Evolutionary conservation across 1,140 invertebrate genomes (phyloP), one percentile per base, ranked within the genome.

Genomic region (Eueides isabella): DNA sequence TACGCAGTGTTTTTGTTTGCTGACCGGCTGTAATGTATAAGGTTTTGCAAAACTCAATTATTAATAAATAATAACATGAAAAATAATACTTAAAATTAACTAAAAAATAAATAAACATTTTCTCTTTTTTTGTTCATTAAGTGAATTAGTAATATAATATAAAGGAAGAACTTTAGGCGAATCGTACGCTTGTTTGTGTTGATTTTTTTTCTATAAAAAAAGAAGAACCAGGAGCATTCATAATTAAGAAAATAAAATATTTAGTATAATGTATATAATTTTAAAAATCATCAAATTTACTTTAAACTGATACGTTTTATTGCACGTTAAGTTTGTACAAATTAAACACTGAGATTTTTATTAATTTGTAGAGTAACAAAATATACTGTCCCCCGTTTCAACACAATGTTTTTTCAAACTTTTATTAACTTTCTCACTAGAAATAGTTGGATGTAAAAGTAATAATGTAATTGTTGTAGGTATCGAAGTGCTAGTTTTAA

Each of bases 351-450:
- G 35, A 5, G 14, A 38, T 38, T 38, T 38, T 33, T 5, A 55
- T 29, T 69, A 31, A 68, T 77, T 80, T 28, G 63, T 75, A 75
- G 80, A 35, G 65, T 82, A 84, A 76, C 87, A 88, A 67, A 89
- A 84, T 66, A 89, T 76, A 30, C 77, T 67, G 31, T 85, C 84
- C 26, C 79, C 74, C 33, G 82, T 83, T 67, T 89, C 84, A 5
- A 88, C 81, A 67, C 85, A 89, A 41, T 74, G 41, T 68, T 72
- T 77, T 74, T 78, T 73, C n/a, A 16, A 19, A 35, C 33, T 31
- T 61, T 12, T 35, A 12, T 67, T 12, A 23, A 67, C 30, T 16
- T 11, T 35, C 66, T 65, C 9, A 14, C 7, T 66, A 33, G 14
- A n/a, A 38, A 16, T 76, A 41, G 63, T 28, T 44, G 38, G 31